Conservation (phyloP, 2,888 invertebrate genomes). For the Morinoia aosen region DNA sequence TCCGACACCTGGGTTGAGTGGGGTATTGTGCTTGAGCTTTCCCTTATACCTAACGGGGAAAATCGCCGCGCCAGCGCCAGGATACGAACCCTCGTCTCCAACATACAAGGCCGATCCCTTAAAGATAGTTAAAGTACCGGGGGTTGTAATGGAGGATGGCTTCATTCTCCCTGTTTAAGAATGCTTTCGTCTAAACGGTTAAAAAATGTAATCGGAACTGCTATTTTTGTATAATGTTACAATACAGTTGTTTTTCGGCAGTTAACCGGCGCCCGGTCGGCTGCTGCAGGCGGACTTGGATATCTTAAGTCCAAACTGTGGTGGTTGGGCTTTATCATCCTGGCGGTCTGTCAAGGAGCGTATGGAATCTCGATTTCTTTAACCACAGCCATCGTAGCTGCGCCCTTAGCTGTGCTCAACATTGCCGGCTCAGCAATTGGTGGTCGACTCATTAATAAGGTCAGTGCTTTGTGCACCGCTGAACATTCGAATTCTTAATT, state of each 20-base stretch:
- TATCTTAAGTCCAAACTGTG: neutral
- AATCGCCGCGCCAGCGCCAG: too few species aligned
- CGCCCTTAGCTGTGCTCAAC: neutral
- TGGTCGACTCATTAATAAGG: neutral
- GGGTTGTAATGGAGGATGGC: too few species aligned
- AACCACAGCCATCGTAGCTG: neutral
- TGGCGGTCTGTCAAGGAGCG: neutral
- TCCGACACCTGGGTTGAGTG: too few species aligned
- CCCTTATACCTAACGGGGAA: too few species aligned
- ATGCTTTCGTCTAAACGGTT: too few species aligned
- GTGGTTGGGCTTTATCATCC: neutral
- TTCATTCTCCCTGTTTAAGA: too few species aligned
- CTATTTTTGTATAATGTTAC: neutral
- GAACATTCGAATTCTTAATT: neutral
- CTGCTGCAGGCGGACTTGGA: neutral
- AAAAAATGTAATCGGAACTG: neutral
- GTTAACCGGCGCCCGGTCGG: conserved; percentile 74
- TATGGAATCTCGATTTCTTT: neutral
- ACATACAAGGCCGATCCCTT: too few species aligned
- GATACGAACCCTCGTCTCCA: too few species aligned
- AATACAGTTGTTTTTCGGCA: conserved; percentile 70
- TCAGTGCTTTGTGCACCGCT: neutral
- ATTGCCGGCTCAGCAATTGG: conserved; percentile 12
- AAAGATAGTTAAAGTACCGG: too few species aligned
- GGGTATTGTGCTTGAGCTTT: too few species aligned